phyloP scores from a whole-genome alignment of 2,888 invertebrate species.

The Orthosia gracilis region DNA sequence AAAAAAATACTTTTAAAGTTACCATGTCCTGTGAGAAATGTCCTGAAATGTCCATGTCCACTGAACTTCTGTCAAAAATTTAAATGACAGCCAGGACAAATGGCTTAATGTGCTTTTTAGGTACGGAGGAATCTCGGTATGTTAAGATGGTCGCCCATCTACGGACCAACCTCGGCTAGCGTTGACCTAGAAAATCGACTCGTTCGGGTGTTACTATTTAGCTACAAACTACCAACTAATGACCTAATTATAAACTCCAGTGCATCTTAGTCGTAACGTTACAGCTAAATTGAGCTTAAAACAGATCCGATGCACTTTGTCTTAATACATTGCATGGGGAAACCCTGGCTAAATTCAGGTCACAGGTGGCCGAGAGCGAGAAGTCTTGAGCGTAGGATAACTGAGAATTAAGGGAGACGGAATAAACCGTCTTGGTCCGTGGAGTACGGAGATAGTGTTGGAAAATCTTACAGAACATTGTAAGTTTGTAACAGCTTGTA shows the following conservation, averaged over 20 bases:
- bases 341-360: constrained; percentile 44
- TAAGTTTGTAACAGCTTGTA: neutral
- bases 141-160: no score
- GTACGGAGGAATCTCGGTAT: no score
- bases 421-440: constrained; percentile 36
- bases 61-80: no score
- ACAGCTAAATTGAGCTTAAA: constrained; percentile 24
- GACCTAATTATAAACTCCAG: constrained; percentile 10
- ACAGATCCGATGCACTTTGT: constrained; percentile 44
- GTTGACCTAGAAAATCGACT: no score
- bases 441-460: neutral
- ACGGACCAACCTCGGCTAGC: no score
- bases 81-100: no score
- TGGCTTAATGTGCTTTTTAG: no score
- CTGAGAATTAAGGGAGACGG: constrained; percentile 42
- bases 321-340: constrained; percentile 37
- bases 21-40: no score
- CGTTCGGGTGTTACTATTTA: no score
- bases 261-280: neutral
- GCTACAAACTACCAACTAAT: neutral
- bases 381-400: constrained; percentile 45
- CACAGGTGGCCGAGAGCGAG: constrained; percentile 48
- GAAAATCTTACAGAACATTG: neutral
- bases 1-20: no score
- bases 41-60: no score